Base-by-base conservation (phyloP, 1,140 invertebrate genomes). In the Tribolium madens region DNA sequence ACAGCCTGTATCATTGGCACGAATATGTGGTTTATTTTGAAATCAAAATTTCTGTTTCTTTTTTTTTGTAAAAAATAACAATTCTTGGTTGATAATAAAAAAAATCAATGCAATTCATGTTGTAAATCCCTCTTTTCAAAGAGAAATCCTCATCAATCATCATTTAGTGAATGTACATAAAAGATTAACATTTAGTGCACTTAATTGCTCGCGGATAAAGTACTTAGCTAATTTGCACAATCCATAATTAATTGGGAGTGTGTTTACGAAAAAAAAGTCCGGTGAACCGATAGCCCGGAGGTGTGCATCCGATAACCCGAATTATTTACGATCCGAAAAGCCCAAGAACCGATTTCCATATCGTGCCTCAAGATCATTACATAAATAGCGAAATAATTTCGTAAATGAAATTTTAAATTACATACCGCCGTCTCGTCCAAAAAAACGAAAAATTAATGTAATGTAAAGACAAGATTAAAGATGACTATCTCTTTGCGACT, bases 331-430 rank as follows among this genome's bases (percentile, higher is more conserved):
- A 31, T n/a, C 14, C 10, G 33, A 52, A 72, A 17, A 36, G 46
- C 36, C 36, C 36, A 72, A 72, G 50, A 52, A 72, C 48, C 46
- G 31, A 52, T 72, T 72, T 72, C 70, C 70, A 72, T 72, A 72
- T 72, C 70, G 70, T 72, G 70, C 47, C 46, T n/a, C 21, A 21
- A 1, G 70, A 72, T 72, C 70, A 52, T 72, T 72, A 72, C 70
- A 72, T 72, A 72, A 72, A 72, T 72, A 72, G 70, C 46, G 46
- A 72, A 72, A 72, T 72, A 72, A 72, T 72, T 72, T 72, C 47
- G 70, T 72, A 81, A 81, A 81, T 81, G 80, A 81, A 81, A 81
- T 80, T 81, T 81, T 78, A 81, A 81, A 81, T 81, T 81, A 80
- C 76, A 80, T 75, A 78, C 53, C 50, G 53, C 73, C 53, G 71